Percentiles rank a stretch among this genome's conserved stretches.
phyloP scores from a whole-genome alignment of 1,140 invertebrate genomes.

The Drosophila teissieri region DNA sequence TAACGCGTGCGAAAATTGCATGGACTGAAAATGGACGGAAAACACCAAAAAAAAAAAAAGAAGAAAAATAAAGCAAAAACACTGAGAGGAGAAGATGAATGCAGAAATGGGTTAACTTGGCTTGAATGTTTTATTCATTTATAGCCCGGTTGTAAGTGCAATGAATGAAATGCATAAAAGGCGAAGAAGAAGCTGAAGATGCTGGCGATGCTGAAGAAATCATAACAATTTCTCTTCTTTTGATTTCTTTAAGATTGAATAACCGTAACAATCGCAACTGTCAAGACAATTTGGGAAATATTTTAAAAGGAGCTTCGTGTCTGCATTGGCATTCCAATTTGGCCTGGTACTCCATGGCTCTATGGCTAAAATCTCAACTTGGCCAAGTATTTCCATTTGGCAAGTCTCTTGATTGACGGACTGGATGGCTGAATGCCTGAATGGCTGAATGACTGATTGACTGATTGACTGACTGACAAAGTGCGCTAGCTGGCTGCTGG shows the following conservation, averaged over 20 bases:
- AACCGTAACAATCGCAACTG: constrained; percentile 61
- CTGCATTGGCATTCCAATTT: constrained; percentile 47
- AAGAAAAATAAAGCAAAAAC: too few species aligned
- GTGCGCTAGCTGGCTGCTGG: not conserved
- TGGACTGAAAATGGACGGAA: constrained; percentile 1
- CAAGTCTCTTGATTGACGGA: constrained; percentile 28
- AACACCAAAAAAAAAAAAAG: constrained; percentile 24
- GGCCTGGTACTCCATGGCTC: constrained; percentile 24
- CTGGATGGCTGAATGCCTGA: constrained; percentile 23
- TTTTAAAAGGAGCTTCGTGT: constrained; percentile 53
- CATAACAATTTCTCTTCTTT: constrained; percentile 55
- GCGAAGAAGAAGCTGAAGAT: not conserved
- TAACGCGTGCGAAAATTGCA: constrained; percentile 46
- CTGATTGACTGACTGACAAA: constrained; percentile 35
- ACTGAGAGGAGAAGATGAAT: constrained; percentile 59
- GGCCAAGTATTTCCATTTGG: constrained; percentile 48
- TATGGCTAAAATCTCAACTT: constrained; percentile 22
- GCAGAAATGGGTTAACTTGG: constrained; percentile 73
- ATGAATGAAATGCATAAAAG: constrained; percentile 57
- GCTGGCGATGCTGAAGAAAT: constrained; percentile 27
- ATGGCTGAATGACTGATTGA: constrained; percentile 13
- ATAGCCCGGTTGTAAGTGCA: constrained; percentile 24
- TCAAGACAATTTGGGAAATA: constrained; percentile 69
- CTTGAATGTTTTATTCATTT: constrained; percentile 68
- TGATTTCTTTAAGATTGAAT: constrained; percentile 25